Evolutionary conservation across 2,113 vertebrate genomes (phyloP).

Genomic region (Serilophus lunatus): DNA sequence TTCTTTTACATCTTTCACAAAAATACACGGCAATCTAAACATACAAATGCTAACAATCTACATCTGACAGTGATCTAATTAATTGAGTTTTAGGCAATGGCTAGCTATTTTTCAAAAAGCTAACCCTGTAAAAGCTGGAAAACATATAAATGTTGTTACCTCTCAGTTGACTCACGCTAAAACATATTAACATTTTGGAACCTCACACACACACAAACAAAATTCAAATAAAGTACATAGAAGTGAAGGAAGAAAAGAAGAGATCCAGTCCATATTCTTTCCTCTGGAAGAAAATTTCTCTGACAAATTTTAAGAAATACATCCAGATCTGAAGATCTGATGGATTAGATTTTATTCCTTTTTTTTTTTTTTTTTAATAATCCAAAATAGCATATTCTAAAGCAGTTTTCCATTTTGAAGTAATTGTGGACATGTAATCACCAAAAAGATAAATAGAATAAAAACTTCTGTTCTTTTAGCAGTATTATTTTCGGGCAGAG

Average conservation of each 20-base stretch:
- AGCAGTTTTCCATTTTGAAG: neutral
- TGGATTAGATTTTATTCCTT: neutral
- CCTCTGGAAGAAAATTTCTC: neutral
- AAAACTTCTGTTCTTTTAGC: neutral
- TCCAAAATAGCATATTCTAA: neutral
- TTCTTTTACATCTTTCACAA: neutral
- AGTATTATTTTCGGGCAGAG: neutral
- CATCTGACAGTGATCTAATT: neutral
- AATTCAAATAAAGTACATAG: fast-evolving
- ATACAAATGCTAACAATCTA: neutral
- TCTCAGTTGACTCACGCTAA: neutral
- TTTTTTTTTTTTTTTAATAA: neutral
- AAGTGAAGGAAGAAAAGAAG: neutral
- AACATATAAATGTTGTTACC: neutral
- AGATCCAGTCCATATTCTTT: neutral
- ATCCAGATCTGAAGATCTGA: neutral
- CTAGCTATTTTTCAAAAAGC: neutral
- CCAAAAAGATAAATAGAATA: neutral
- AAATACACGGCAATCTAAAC: neutral
- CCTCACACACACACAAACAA: neutral
- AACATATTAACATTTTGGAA: neutral
- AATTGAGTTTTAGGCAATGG: neutral
- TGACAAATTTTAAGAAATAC: neutral
- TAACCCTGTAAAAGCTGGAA: neutral
- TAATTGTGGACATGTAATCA: neutral